Evolutionary conservation across 2,888 invertebrate genomes (phyloP).

Genomic region (Caenorhabditis sp.): DNA sequence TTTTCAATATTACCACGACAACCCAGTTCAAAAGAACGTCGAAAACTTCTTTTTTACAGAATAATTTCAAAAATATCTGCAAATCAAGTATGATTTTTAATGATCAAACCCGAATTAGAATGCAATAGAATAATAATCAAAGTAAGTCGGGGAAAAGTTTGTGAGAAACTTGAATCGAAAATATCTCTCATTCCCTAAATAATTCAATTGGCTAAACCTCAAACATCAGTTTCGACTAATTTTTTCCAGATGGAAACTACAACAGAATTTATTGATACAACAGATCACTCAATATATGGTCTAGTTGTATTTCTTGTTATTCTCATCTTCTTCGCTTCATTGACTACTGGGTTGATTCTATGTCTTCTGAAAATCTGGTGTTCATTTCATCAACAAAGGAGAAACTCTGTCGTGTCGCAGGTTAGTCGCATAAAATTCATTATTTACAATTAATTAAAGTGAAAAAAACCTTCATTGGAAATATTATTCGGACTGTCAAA

Average conservation of each 20-base stretch:
- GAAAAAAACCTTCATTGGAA: too few species aligned
- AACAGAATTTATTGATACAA: conserved; percentile 36
- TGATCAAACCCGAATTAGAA: conserved; percentile 31
- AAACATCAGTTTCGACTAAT: not conserved
- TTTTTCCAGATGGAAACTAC: conserved; percentile 40
- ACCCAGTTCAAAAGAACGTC: not conserved
- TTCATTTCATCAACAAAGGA: conserved; percentile 43
- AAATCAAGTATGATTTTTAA: conserved; percentile 12
- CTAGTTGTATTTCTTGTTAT: conserved; percentile 57
- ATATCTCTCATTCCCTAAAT: not conserved
- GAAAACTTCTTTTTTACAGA: not conserved
- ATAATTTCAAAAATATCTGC: not conserved
- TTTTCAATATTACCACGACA: not conserved
- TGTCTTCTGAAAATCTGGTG: conserved; percentile 62
- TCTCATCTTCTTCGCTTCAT: conserved; percentile 55
- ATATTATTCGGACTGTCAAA: too few species aligned
- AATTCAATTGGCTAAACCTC: not conserved
- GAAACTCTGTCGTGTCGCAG: conserved; percentile 32
- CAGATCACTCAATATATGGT: conserved; percentile 47
- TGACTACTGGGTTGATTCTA: conserved; percentile 57
- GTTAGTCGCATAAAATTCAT: conserved; percentile 8
- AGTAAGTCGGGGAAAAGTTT: conserved; percentile 10
- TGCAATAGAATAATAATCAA: conserved; percentile 33
- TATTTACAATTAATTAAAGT: too few species aligned
- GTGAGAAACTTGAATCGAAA: not conserved